Evolutionary conservation across 2,888 invertebrate genomes (phyloP).

Genomic region (Tridacna gigas): DNA sequence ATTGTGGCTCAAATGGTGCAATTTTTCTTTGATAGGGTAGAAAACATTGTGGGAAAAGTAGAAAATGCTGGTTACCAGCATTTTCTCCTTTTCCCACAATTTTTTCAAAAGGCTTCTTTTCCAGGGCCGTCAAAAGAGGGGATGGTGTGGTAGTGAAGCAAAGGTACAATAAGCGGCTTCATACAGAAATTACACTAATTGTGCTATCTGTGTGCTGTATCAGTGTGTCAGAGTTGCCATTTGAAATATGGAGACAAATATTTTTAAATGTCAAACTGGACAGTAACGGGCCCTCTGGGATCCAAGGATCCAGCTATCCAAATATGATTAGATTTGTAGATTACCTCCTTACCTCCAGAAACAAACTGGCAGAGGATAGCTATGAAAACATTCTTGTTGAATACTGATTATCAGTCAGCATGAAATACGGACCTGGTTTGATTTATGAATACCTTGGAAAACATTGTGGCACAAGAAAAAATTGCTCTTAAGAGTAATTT

Average conservation of each 20-base stretch:
- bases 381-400: no score
- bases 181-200: no score
- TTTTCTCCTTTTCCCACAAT: not conserved
- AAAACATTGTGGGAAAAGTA: not conserved
- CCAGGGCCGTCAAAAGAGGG: not conserved
- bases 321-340: constrained; percentile 28
- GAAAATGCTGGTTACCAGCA: not conserved
- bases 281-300: constrained; percentile 20
- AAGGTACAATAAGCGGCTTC: no score
- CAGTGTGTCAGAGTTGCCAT: constrained; percentile 14
- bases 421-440: no score
- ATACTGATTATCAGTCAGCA: no score
- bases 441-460: no score
- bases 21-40: not conserved
- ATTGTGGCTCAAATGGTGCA: not conserved
- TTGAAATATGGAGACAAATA: constrained; percentile 22
- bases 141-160: not conserved
- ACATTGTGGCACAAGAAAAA: no score
- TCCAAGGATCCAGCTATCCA: not conserved
- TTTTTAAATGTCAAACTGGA: constrained; percentile 17
- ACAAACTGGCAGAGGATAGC: no score
- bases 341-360: not conserved
- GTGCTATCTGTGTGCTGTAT: not conserved
- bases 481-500: no score
- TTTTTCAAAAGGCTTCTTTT: not conserved